Evolutionary conservation across 2,888 invertebrate species (phyloP).

Genomic region (Ommatoiulus sabulosus): DNA sequence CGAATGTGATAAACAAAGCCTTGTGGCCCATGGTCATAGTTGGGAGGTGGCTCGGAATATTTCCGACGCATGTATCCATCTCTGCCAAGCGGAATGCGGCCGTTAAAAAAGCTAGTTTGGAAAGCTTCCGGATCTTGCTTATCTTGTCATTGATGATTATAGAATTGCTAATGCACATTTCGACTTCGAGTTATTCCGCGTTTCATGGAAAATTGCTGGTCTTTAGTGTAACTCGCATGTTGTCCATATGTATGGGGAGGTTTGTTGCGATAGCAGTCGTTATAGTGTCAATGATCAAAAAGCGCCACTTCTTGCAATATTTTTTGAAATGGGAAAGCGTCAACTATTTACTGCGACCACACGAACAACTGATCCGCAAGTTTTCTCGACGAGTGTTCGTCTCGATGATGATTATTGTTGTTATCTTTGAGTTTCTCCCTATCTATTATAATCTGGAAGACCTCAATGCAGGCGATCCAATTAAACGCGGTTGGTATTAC

Average conservation of each 20-base stretch:
- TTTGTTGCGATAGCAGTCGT: not conserved
- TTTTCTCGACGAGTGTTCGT: not conserved
- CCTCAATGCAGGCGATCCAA: not conserved
- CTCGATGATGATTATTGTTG: not conserved
- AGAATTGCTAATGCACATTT: not conserved
- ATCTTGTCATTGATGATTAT: not conserved
- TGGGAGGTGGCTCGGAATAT: not conserved
- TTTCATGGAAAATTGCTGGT: not conserved
- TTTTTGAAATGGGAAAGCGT: not conserved
- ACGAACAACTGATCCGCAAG: not conserved
- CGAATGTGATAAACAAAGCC: not conserved
- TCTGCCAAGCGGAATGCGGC: not conserved
- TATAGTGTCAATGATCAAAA: not conserved
- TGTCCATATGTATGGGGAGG: not conserved
- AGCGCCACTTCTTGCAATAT: not conserved
- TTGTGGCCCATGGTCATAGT: not conserved
- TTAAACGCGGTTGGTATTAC: not conserved
- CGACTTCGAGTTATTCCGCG: not conserved
- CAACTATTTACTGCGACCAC: not conserved
- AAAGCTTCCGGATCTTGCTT: not conserved
- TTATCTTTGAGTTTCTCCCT: not conserved
- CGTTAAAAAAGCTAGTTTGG: not conserved
- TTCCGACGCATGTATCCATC: not conserved
- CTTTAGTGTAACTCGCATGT: not conserved
- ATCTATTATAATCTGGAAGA: not conserved